A percentile compares a stretch with the other conserved stretches of the same genome.
These are phyloP conservation scores for Himantopus leucocephalus DNA, from an alignment of 2,113 vertebrate genomes.

Conservation along the genomic window DNA sequence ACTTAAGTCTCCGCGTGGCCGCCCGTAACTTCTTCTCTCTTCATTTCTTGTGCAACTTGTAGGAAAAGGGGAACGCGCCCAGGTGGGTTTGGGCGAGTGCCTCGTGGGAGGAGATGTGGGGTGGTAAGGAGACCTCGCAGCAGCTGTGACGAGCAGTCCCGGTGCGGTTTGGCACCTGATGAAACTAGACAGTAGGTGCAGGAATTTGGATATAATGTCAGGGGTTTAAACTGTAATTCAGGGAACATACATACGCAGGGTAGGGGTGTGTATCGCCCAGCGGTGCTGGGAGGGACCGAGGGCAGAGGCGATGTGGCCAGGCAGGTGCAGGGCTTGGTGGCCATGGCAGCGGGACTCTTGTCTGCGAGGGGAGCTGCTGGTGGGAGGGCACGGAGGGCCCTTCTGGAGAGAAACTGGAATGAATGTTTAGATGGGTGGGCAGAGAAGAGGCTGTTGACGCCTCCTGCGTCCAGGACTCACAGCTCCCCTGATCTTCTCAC, in stretches of 20 bases:
- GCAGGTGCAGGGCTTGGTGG: not conserved
- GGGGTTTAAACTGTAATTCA: not conserved
- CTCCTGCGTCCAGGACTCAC: rapidly evolving
- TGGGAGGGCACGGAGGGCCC: not conserved
- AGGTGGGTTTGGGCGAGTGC: not conserved
- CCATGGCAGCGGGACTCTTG: rapidly evolving
- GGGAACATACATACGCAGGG: rapidly evolving
- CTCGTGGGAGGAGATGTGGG: not conserved
- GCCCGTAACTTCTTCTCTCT: not conserved
- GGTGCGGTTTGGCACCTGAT: not conserved
- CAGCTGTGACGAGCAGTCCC: not conserved
- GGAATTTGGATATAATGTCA: not conserved
- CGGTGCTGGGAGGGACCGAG: not conserved
- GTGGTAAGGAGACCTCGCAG: not conserved
- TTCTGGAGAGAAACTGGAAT: not conserved
- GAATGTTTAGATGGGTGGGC: not conserved
- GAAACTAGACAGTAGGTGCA: not conserved
- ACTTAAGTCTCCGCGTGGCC: not conserved
- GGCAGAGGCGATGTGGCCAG: not conserved
- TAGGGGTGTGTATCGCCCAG: not conserved
- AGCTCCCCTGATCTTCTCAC: rapidly evolving
- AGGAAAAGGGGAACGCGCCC: not conserved
- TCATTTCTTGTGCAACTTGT: rapidly evolving
- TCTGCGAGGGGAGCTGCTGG: not conserved
- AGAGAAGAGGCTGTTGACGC: not conserved